Conservation (phyloP, 23 tunicate species). For the Oikopleura dioica region DNA sequence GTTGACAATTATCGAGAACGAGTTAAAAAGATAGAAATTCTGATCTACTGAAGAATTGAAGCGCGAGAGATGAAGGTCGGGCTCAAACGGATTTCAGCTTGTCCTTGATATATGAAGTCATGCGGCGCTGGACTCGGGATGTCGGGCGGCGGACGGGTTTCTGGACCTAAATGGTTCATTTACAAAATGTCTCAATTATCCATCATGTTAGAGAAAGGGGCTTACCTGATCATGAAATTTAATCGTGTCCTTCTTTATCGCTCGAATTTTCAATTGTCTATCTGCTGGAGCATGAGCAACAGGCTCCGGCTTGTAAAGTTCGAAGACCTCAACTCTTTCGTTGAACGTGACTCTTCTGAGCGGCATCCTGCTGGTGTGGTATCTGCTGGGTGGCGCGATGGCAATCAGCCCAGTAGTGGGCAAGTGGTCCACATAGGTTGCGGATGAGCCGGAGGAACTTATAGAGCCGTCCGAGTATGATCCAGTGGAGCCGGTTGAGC, state of each 20-base stretch:
- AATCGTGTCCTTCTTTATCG: neutral
- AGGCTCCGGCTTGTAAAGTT: neutral
- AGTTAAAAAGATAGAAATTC: no score
- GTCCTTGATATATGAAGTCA: slow-evolving; percentile 9
- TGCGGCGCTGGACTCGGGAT: neutral
- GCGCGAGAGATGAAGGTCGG: no score
- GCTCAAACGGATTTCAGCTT: slow-evolving; percentile 9
- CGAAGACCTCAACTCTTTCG: neutral
- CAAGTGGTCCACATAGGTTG: neutral
- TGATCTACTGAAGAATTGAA: no score
- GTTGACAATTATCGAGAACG: no score
- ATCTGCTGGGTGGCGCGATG: slow-evolving; percentile 3
- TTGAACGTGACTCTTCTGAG: neutral
- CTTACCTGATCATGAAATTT: slow-evolving; percentile 10
- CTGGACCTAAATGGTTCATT: neutral
- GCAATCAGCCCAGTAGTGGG: neutral
- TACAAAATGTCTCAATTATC: no score
- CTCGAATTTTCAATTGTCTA: neutral
- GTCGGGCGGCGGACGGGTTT: neutral
- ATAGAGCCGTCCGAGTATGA: slow-evolving; percentile 6
- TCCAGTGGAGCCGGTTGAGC: neutral
- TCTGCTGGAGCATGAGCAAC: neutral
- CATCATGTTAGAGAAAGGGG: no score
- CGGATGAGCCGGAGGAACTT: neutral
- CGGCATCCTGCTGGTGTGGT: neutral